Conservation (phyloP, 2,797 vertebrate species). For the Alca torda region DNA sequence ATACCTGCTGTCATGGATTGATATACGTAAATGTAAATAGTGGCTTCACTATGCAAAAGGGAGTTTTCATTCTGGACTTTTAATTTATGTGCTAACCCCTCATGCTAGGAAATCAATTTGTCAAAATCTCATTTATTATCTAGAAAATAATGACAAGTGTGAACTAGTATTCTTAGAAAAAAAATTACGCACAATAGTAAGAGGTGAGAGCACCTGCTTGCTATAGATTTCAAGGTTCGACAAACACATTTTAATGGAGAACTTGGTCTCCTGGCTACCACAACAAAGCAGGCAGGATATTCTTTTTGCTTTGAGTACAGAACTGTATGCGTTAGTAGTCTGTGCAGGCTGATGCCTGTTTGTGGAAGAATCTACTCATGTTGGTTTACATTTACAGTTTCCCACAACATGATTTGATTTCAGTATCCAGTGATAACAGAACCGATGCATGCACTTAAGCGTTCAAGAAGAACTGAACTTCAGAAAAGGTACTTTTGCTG, state of each 20-base stretch:
- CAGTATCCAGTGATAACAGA: background rate
- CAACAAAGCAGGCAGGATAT: conserved; percentile 28
- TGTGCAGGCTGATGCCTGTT: conserved; percentile 5
- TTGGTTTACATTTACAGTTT: conserved; percentile 23
- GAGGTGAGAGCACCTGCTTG: conserved; percentile 11
- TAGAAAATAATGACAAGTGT: background rate
- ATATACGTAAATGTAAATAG: background rate
- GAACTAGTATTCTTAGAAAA: background rate
- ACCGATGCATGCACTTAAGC: background rate
- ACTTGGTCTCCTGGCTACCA: conserved; percentile 8
- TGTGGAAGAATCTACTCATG: background rate
- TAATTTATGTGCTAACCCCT: background rate
- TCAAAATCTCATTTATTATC: background rate
- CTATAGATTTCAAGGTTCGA: background rate
- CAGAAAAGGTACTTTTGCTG: background rate
- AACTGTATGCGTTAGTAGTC: background rate
- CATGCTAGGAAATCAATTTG: background rate
- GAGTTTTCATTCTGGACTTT: background rate
- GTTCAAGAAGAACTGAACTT: background rate
- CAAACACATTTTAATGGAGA: background rate
- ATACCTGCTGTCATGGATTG: background rate
- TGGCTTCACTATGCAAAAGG: background rate
- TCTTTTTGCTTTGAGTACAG: background rate
- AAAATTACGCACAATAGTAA: background rate
- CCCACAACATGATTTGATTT: conserved; percentile 10